Percentiles rank a stretch among this genome's conserved stretches.
Evolutionary conservation across 1,140 invertebrate genomes (phyloP).

Genomic region (Calycopis cecrops): DNA sequence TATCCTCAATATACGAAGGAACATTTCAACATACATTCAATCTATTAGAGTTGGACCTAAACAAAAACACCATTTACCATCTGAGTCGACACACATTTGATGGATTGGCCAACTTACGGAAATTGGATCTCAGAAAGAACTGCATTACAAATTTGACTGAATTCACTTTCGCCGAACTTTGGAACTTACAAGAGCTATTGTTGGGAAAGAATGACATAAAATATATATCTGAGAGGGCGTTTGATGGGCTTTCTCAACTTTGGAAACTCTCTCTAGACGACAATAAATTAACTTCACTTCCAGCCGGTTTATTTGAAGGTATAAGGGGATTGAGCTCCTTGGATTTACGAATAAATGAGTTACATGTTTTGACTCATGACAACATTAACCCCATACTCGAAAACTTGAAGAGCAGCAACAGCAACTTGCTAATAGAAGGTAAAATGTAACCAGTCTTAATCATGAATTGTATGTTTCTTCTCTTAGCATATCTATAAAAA

Average conservation of each 20-base stretch:
- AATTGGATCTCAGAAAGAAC: conserved; percentile 82
- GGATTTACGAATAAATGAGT: conserved; percentile 82
- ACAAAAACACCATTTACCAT: conserved; percentile 81
- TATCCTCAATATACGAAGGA: conserved; percentile 81
- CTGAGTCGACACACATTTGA: conserved; percentile 82
- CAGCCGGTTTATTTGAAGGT: conserved; percentile 79
- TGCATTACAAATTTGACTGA: conserved; percentile 83
- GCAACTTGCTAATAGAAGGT: conserved; percentile 86
- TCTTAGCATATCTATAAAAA: neutral
- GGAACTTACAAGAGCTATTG: conserved; percentile 81
- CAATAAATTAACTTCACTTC: conserved; percentile 81
- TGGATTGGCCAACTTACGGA: conserved; percentile 79
- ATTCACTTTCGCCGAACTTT: conserved; percentile 83
- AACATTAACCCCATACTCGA: conserved; percentile 45
- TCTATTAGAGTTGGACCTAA: conserved; percentile 81
- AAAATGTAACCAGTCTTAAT: conserved; percentile 62
- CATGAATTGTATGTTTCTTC: neutral
- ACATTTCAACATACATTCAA: conserved; percentile 81
- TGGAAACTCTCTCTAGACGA: conserved; percentile 81
- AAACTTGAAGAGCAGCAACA: conserved; percentile 82
- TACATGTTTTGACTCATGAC: conserved; percentile 84
- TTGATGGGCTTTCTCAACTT: conserved; percentile 82
- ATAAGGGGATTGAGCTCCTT: conserved; percentile 80
- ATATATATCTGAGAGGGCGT: conserved; percentile 81
- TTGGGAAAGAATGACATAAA: conserved; percentile 81